A percentile compares a stretch with the other conserved stretches of the same genome.
Evolutionary conservation across 1,140 invertebrate genomes (phyloP).

Genomic region (Papilio xuthus): DNA sequence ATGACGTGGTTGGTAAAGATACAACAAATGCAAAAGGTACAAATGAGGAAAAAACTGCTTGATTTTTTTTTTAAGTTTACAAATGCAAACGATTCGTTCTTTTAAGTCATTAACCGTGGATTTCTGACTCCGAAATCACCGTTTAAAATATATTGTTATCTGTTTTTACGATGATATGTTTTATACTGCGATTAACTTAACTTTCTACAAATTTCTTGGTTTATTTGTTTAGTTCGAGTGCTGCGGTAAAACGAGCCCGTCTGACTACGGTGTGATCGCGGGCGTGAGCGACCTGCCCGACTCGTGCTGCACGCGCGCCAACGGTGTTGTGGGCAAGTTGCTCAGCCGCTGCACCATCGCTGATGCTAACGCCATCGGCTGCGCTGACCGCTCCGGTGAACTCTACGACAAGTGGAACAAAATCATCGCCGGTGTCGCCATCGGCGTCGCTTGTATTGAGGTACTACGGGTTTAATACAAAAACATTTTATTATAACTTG

Average conservation of each 20-base stretch:
- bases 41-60: no score
- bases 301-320: conserved; percentile 74
- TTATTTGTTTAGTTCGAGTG: conserved; percentile 82
- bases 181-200: no score
- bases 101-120: no score
- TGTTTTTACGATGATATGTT: no score
- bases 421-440: conserved; percentile 84
- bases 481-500: no score
- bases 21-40: no score
- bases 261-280: conserved; percentile 71
- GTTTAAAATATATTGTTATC: no score
- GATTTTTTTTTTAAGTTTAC: no score
- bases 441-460: conserved; percentile 86
- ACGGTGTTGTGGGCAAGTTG: conserved; percentile 49
- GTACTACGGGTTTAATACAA: conserved; percentile 61
- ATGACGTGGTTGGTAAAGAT: no score
- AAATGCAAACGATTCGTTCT: no score
- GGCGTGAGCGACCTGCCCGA: conserved; percentile 54
- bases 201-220: background rate
- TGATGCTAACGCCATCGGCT: conserved; percentile 79
- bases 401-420: conserved; percentile 80
- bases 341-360: conserved; percentile 68
- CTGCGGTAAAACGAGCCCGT: conserved; percentile 82
- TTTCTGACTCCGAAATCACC: no score
- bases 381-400: conserved; percentile 65